Evolutionary conservation across 2,888 invertebrate species (phyloP), one percentile per base, ranked within the genome.

Genomic region (Andrena haemorrhoa): DNA sequence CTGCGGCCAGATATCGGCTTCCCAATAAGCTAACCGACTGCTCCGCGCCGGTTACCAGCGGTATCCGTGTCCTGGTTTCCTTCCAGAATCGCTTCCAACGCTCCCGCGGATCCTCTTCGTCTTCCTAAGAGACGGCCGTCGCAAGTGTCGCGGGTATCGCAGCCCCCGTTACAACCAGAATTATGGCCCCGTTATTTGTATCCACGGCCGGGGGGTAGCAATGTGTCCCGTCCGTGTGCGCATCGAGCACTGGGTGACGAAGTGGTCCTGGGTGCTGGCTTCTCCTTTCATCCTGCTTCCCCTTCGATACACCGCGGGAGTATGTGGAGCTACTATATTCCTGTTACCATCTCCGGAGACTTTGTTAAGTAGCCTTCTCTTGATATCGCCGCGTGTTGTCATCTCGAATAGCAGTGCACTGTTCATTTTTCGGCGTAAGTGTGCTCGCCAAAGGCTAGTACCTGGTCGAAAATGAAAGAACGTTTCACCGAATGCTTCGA

Each of bases 1-100:
- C 92, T 93, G 93, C 87, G 93, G 93, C 92, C 89, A 93, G 93
- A 93, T 93, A 93, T 93, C 92, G 93, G 93, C 93, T 93, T 92
- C 92, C 92, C 93, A 93, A 92, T 93, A 93, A 93, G 92, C 92
- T 89, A 90, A 92, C 88, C 91, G 91, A 92, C 89, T 91, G 89
- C 90, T 91, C 89, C 89, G 81, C 88, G 81, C 72, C 84, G 84
- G 83, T 86, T 88, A 87, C 86, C 86, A 85, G 79, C 85, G 87
- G 80, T 89, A 89, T 87, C 79, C 87, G 82, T 85, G 89, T 88
- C 85, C 88, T 79, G 87, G 85, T 88, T 88, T 87, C 89, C 89
- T 84, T 84, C 77, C 76, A 85, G 83, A 76, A 86, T 74, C 79
- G 60, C 79, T 61, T 58, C 65, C 70, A 75, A 79, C 75, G 60